Evolutionary conservation across 92 coral and sea anemone genomes (phyloP).

Genomic region (Muricea muricata): DNA sequence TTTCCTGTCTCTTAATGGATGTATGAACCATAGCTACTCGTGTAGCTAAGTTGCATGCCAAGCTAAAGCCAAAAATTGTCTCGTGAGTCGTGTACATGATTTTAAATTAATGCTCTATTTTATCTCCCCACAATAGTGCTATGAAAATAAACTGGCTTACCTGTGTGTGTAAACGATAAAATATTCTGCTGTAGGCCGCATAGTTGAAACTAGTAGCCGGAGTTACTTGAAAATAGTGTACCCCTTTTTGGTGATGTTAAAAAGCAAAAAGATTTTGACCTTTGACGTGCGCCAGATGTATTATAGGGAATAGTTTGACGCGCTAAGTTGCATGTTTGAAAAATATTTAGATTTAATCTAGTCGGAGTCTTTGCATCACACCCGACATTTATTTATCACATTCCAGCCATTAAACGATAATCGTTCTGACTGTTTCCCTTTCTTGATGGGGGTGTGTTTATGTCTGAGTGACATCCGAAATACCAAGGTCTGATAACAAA

Average conservation of each 20-base stretch:
- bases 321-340: constrained; percentile 11
- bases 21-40: no score
- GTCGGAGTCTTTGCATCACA: constrained; percentile 37
- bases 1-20: no score
- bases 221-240: no score
- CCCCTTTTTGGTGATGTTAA: not conserved
- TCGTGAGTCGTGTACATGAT: no score
- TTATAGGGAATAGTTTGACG: not conserved
- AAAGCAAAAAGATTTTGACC: not conserved
- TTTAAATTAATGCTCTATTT: no score
- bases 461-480: constrained; percentile 38
- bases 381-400: constrained; percentile 41
- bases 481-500: constrained; percentile 5
- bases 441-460: constrained; percentile 43
- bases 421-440: constrained; percentile 50
- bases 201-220: no score
- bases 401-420: constrained; percentile 52
- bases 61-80: no score
- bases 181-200: not conserved
- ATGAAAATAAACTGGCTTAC: no score
- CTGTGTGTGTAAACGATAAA: no score
- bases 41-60: no score
- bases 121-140: no score
- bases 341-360: constrained; percentile 34
- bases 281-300: constrained; percentile 11